A percentile compares a stretch with the other conserved stretches of the same genome.
phyloP scores from a whole-genome alignment of 53 echinoderm and acorn worm species.

The Echinometra lucunter region DNA sequence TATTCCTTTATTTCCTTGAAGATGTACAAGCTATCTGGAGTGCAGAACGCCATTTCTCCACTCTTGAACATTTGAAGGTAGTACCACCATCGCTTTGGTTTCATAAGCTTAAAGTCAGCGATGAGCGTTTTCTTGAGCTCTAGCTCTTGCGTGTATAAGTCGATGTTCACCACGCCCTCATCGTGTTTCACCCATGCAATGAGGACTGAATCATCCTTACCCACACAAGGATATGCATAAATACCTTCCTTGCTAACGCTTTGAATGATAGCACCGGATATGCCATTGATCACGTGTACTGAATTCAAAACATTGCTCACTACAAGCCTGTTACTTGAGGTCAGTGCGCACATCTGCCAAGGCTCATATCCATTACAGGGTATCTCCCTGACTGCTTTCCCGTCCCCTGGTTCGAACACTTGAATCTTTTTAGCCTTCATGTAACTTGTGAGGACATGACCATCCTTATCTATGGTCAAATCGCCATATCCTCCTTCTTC shows the following conservation, averaged over 20 bases:
- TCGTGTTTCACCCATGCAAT: neutral
- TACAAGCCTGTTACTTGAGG: neutral
- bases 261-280: neutral
- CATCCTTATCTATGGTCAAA: neutral
- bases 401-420: neutral
- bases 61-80: neutral
- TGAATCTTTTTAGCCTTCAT: neutral
- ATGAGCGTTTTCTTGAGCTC: neutral
- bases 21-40: neutral
- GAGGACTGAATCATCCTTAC: neutral
- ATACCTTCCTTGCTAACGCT: neutral
- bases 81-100: neutral
- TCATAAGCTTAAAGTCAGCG: neutral
- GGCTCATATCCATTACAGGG: neutral
- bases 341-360: neutral
- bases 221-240: neutral
- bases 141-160: neutral
- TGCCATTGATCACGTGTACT: neutral
- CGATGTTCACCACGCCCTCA: neutral
- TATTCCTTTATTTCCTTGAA: neutral
- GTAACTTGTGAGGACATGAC: neutral
- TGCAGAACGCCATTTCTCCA: neutral
- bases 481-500: neutral
- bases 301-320: neutral
- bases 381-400: neutral